These are phyloP conservation scores for Lasioglossum figueresi DNA, from an alignment of 2,888 invertebrate species.

Conservation along the genomic window DNA sequence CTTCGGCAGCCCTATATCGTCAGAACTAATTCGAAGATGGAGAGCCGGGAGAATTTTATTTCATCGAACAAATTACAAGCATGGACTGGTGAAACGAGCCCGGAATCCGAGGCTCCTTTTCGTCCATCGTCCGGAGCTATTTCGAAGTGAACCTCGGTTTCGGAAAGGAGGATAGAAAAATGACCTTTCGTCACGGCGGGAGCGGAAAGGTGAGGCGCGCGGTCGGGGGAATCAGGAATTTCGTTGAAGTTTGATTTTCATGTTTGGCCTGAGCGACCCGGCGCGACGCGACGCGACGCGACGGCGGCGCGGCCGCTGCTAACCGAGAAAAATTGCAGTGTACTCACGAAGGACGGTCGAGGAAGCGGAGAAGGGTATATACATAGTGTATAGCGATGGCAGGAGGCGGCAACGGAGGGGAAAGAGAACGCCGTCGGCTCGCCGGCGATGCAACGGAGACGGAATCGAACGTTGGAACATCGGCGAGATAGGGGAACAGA, in stretches of 20 bases:
- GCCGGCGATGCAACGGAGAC: neutral
- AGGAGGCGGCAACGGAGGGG: constrained; percentile 7
- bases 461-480: neutral
- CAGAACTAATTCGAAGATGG: neutral
- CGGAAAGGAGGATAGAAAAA: neutral
- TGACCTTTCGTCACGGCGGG: neutral
- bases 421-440: neutral
- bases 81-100: neutral
- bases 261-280: constrained; percentile 47
- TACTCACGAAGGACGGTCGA: constrained; percentile 64
- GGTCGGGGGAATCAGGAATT: constrained; percentile 36
- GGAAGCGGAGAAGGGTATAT: constrained; percentile 48
- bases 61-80: neutral
- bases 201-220: neutral
- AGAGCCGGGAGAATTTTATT: neutral
- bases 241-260: constrained; percentile 56
- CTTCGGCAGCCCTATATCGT: neutral
- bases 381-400: constrained; percentile 36
- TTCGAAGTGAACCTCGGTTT: neutral
- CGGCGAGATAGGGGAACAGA: constrained; percentile 32
- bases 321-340: constrained; percentile 68
- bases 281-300: constrained; percentile 33
- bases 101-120: neutral
- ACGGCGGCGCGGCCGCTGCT: constrained; percentile 23
- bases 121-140: neutral